phyloP scores from a whole-genome alignment of 64 coral and sea anemone genomes.

The Platygyra sinensis region DNA sequence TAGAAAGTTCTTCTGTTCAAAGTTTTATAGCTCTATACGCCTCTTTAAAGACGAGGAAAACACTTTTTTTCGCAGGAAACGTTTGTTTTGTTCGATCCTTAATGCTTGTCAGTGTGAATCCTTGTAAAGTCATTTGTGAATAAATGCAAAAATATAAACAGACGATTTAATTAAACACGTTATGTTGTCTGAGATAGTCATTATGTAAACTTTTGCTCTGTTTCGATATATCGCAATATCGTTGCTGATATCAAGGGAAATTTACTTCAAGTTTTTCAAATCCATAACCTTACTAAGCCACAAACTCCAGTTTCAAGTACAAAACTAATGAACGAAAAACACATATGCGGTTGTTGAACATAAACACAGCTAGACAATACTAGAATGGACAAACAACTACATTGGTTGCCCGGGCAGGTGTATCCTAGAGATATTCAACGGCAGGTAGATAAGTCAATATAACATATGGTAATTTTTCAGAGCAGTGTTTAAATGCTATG shows the following conservation, averaged over 20 bases:
- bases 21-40: too few species aligned
- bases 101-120: background rate
- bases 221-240: background rate
- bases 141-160: background rate
- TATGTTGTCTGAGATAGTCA: background rate
- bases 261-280: too few species aligned
- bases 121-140: background rate
- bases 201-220: background rate
- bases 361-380: background rate
- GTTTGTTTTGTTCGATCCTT: background rate
- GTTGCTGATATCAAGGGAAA: background rate
- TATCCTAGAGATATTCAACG: conserved; percentile 24
- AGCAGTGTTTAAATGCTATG: conserved; percentile 25
- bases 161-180: conserved; percentile 5
- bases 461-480: conserved; percentile 32
- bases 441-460: conserved; percentile 42
- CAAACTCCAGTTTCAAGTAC: background rate
- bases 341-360: background rate
- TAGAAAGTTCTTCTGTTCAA: too few species aligned
- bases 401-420: conserved; percentile 27
- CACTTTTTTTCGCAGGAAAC: background rate
- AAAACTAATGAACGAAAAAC: background rate
- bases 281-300: too few species aligned
- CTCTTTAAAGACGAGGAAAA: background rate
- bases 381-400: conserved; percentile 19